Conservation (phyloP, 2,888 invertebrate genomes). For the Tridacna gigas region DNA sequence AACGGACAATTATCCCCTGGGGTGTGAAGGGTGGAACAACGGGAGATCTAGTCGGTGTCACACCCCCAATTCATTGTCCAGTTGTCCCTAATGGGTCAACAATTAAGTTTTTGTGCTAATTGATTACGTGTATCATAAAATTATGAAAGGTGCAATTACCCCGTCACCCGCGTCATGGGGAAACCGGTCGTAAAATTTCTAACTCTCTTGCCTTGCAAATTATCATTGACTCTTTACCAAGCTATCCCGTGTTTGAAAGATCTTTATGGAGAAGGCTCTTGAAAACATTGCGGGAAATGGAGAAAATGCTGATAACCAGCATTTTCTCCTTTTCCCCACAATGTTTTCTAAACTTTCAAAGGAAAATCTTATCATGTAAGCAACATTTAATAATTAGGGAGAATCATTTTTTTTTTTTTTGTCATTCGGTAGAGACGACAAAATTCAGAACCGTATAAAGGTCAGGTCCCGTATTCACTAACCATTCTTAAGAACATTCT, state of each 20-base stretch:
- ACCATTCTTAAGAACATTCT: too few relatives aligned
- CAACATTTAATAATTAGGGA: too few relatives aligned
- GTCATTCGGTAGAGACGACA: too few relatives aligned
- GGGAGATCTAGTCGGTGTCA: constrained; percentile 17
- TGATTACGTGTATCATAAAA: constrained; percentile 17
- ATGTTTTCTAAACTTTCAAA: not conserved
- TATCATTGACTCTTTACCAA: too few relatives aligned
- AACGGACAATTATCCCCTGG: too few relatives aligned
- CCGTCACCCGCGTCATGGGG: not conserved
- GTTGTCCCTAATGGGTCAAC: constrained; percentile 22
- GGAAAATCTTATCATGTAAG: too few relatives aligned
- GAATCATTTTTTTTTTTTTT: too few relatives aligned
- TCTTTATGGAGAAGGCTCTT: too few relatives aligned
- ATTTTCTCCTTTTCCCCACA: not conserved
- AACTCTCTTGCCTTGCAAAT: too few relatives aligned
- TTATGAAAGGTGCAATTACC: constrained; percentile 17
- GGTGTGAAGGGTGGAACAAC: constrained; percentile 10
- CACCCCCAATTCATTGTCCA: constrained; percentile 8
- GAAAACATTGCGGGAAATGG: not conserved
- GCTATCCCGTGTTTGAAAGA: too few relatives aligned
- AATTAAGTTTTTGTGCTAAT: constrained; percentile 14
- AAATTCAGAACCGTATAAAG: too few relatives aligned
- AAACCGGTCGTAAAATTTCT: not conserved
- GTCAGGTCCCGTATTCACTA: too few relatives aligned
- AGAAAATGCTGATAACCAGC: not conserved